Evolutionary conservation across 2,113 vertebrate species (phyloP), one percentile per base, ranked within the genome.

Genomic region (Elephas maximus): DNA sequence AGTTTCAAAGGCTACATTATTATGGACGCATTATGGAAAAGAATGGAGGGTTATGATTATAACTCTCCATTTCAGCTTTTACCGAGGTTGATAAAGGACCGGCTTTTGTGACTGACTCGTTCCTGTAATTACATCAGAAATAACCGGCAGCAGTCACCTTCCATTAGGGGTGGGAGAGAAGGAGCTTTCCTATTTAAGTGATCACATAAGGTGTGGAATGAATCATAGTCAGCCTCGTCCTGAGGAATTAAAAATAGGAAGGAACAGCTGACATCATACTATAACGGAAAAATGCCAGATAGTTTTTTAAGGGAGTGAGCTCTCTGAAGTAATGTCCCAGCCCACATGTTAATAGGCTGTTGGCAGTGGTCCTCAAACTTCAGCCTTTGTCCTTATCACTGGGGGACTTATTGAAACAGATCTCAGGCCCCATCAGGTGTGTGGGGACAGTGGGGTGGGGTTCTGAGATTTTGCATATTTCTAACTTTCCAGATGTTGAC

Each of bases 211-310:
- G 81, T 81, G 23, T 79, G 63, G 74, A 96, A 81, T 98, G 98
- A 98, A 79, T 98, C 97, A 97, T 84, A 95, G 26, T 91, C 81
- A 86, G 73, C 92, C 77, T 97, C 90, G 67, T 95, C 71, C 69
- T 80, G 87, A 95, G 69, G 67, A 90, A 83, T 92, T 97, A 96
- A 97, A 98, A 98, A 97, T 98, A 97, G 96, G 92, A 77, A 91
- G 76, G 88, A 95, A 67, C 48, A 65, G 84, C 78, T 98, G 97
- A 97, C 93, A 97, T 97, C 97, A 96, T 97, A 83, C 76, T 95
- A 81, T 88, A 88, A 88, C n/a, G 74, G 77, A 90, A 92, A 94
- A 90, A 85, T 67, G 71, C 53, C 80, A 90, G 76, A 77, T 63
- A 63, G 20, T 92, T 94, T 93, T 95, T 90, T 88, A 90, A 97